Conservation (phyloP, 2,797 vertebrate species). For the Manis javanica region DNA sequence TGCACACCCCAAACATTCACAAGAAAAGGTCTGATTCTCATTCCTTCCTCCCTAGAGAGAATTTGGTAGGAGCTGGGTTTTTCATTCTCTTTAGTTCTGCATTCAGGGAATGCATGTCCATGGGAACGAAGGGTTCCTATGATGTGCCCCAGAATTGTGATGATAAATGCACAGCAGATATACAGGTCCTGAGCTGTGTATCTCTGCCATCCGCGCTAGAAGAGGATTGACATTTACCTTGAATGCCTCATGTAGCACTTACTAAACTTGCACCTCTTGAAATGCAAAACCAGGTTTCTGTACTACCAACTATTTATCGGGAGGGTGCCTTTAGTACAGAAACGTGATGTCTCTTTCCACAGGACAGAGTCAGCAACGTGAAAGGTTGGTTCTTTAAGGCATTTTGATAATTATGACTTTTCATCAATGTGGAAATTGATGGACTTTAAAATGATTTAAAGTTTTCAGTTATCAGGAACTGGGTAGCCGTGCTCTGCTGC, state of each 20-base stretch:
- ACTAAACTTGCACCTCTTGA: conserved; percentile 14
- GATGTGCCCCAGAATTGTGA: conserved; percentile 5
- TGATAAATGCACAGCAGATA: conserved; percentile 60
- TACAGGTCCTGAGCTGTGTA: background rate
- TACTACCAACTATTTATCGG: conserved; percentile 67
- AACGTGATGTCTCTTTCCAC: conserved; percentile 58
- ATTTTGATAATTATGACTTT: conserved; percentile 74
- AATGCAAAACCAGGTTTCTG: background rate
- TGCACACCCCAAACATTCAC: background rate
- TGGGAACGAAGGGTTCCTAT: conserved; percentile 45
- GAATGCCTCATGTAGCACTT: background rate
- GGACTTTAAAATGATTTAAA: conserved; percentile 74
- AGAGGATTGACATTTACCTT: conserved; percentile 50
- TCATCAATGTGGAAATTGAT: conserved; percentile 70
- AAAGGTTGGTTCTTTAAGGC: conserved; percentile 69
- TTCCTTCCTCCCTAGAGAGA: conserved; percentile 49
- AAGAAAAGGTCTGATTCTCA: conserved; percentile 38
- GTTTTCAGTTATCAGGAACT: conserved; percentile 53
- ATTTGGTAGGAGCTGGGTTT: conserved; percentile 58
- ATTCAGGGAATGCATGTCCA: background rate
- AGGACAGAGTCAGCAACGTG: conserved; percentile 62
- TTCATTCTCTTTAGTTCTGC: conserved; percentile 20
- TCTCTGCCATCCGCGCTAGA: conserved; percentile 48
- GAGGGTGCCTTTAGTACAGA: background rate
- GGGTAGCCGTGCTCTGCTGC: background rate